Evolutionary conservation across 1,140 invertebrate genomes (phyloP).

Genomic region (Eriocheir sinensis): DNA sequence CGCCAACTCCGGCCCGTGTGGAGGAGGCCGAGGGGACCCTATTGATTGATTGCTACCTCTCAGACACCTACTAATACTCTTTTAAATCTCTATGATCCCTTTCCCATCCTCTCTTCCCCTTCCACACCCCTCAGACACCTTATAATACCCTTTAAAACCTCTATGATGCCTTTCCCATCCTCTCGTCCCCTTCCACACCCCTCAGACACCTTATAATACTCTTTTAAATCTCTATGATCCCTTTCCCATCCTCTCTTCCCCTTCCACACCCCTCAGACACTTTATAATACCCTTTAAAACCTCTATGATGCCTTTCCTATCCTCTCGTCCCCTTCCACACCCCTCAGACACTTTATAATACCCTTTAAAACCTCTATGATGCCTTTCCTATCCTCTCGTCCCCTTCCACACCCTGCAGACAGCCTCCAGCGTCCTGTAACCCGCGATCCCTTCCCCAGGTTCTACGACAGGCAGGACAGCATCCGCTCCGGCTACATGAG

Average conservation of each 20-base stretch:
- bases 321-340: background rate
- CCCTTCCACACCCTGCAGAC: background rate
- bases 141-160: no score
- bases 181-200: background rate
- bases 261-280: background rate
- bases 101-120: no score
- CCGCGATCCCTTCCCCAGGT: conserved; percentile 48
- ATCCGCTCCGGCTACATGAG: conserved; percentile 94
- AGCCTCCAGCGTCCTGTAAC: background rate
- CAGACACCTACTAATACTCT: no score
- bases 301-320: background rate
- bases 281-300: background rate
- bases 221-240: background rate
- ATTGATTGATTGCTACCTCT: no score
- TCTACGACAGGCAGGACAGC: conserved; percentile 89
- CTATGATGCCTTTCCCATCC: no score
- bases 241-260: background rate
- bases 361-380: background rate
- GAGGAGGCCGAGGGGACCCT: no score
- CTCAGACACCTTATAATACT: no score
- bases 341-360: no score
- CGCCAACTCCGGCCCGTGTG: no score
- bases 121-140: no score
- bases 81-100: no score
- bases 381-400: background rate